Conservation (phyloP, 2,797 vertebrate genomes). For the Tinamus major region DNA sequence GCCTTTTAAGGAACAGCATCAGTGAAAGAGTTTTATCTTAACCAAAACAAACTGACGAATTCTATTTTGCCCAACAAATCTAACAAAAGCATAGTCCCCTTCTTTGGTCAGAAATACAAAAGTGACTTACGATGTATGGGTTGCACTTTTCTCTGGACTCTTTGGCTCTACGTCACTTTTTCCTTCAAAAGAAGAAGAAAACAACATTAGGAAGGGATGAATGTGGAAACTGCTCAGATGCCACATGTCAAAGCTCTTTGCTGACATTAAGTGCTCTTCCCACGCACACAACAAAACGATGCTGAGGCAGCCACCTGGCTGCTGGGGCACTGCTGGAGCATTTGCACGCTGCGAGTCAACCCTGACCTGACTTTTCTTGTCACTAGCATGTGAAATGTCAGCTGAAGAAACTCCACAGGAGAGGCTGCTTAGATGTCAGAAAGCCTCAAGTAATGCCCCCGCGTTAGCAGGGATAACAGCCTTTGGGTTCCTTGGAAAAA, state of each 20-base stretch:
- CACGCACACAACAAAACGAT: constrained; percentile 6
- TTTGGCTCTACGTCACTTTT: constrained; percentile 80
- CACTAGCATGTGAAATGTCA: not conserved
- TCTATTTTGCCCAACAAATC: constrained; percentile 47
- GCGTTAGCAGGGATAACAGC: not conserved
- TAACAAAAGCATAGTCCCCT: constrained; percentile 53
- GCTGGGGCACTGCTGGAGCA: not conserved
- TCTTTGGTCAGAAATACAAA: constrained; percentile 42
- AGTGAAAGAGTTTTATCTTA: constrained; percentile 52
- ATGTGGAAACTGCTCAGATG: constrained; percentile 38
- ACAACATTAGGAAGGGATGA: constrained; percentile 63
- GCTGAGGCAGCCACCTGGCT: constrained; percentile 5
- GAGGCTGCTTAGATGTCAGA: not conserved
- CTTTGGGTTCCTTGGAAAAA: not conserved
- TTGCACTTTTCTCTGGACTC: constrained; percentile 80
- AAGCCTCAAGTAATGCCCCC: not conserved
- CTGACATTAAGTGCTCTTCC: constrained; percentile 49
- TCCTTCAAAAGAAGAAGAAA: constrained; percentile 80
- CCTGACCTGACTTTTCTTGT: not conserved
- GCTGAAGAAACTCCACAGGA: not conserved
- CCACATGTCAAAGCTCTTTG: constrained; percentile 26
- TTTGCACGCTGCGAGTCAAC: not conserved
- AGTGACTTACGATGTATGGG: constrained; percentile 83
- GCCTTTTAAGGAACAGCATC: constrained; percentile 54
- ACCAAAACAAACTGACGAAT: constrained; percentile 40